Evolutionary conservation across 2,113 vertebrate genomes (phyloP).

Genomic region (Psettodes erumei): DNA sequence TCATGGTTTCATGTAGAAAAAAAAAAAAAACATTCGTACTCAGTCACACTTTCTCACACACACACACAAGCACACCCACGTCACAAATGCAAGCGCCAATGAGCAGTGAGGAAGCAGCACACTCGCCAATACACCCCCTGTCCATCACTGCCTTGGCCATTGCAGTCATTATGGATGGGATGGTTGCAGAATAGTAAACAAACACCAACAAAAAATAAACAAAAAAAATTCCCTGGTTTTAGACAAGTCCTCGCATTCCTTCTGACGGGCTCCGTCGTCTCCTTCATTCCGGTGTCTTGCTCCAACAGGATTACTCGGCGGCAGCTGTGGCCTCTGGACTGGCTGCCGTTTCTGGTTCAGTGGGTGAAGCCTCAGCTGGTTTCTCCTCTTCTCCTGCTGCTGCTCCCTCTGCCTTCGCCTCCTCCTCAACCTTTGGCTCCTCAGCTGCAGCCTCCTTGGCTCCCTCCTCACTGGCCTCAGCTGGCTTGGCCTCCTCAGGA

Average conservation of each 20-base stretch:
- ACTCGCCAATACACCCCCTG: slow-evolving; percentile 59
- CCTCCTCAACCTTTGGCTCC: slow-evolving; percentile 76
- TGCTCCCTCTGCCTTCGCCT: slow-evolving; percentile 73
- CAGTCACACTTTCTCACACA: slow-evolving; percentile 68
- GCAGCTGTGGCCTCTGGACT: slow-evolving; percentile 86
- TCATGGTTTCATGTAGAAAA: slow-evolving; percentile 74
- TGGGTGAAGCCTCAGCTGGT: slow-evolving; percentile 77
- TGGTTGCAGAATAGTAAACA: slow-evolving; percentile 77
- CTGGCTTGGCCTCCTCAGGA: slow-evolving; percentile 66
- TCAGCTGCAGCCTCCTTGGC: slow-evolving; percentile 60
- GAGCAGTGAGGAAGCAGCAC: slow-evolving; percentile 71
- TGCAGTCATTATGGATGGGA: slow-evolving; percentile 79
- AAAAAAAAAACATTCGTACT: slow-evolving; percentile 56
- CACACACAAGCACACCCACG: too few relatives aligned
- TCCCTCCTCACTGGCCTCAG: slow-evolving; percentile 62
- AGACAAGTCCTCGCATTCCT: slow-evolving; percentile 97
- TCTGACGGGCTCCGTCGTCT: slow-evolving; percentile 82
- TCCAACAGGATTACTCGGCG: slow-evolving; percentile 84
- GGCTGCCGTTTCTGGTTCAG: slow-evolving; percentile 85
- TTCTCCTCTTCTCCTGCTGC: slow-evolving; percentile 77
- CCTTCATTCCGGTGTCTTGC: slow-evolving; percentile 66
- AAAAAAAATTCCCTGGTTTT: slow-evolving; percentile 84
- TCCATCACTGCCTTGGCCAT: slow-evolving; percentile 68
- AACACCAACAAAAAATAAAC: slow-evolving; percentile 52
- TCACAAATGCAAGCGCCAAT: slow-evolving; percentile 75